These are phyloP conservation scores for Hippocampus guttulatus DNA, from an alignment of 2,113 vertebrate species.

Conservation along the genomic window DNA sequence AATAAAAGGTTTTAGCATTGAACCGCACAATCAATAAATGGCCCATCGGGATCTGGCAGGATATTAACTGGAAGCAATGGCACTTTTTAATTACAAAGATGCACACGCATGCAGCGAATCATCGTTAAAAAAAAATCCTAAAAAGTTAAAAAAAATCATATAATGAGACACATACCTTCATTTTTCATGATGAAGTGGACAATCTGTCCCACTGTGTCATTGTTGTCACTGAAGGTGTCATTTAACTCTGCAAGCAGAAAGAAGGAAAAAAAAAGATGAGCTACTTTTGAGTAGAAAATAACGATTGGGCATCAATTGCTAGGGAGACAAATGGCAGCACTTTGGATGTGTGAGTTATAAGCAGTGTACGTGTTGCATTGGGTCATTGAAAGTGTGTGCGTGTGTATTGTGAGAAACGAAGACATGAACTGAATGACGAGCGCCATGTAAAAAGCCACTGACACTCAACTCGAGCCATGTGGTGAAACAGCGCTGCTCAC, in stretches of 20 bases:
- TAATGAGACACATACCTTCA: slow-evolving; percentile 77
- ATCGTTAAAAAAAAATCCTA: background rate
- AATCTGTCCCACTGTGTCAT: slow-evolving; percentile 90
- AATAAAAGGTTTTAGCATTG: background rate
- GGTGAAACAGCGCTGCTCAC: too few species aligned
- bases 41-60: background rate
- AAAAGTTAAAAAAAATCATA: background rate
- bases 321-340: too few species aligned
- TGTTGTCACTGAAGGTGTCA: slow-evolving; percentile 82
- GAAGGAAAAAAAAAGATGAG: background rate
- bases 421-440: too few species aligned
- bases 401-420: too few species aligned
- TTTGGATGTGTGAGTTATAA: too few species aligned
- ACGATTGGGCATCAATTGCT: too few species aligned
- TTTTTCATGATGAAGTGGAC: slow-evolving; percentile 96
- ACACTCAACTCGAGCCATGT: too few species aligned
- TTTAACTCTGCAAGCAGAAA: slow-evolving; percentile 78
- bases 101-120: background rate
- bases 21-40: background rate
- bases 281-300: too few species aligned
- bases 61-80: background rate
- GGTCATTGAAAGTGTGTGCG: too few species aligned
- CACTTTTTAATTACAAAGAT: background rate
- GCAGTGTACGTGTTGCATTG: too few species aligned
- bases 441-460: too few species aligned